Conservation (phyloP, 2,888 invertebrate species). For the Chrysolina haemoptera region DNA sequence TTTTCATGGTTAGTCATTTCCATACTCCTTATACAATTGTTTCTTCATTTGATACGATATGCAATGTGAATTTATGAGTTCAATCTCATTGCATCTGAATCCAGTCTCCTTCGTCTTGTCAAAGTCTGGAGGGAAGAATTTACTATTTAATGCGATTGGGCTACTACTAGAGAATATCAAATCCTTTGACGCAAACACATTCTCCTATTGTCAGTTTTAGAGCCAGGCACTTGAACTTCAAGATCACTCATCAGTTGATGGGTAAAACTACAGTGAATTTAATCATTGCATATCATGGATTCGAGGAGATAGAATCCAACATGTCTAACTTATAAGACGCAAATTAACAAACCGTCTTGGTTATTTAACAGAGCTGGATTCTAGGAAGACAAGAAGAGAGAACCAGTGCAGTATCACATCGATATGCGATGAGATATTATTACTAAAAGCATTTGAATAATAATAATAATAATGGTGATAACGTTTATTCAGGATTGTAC, state of each 20-base stretch:
- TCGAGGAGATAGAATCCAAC: slow-evolving; percentile 48
- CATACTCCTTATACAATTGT: no score
- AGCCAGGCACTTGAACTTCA: slow-evolving; percentile 19
- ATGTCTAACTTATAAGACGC: slow-evolving; percentile 51
- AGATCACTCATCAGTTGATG: slow-evolving; percentile 36
- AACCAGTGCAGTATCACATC: slow-evolving; percentile 33
- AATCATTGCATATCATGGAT: slow-evolving; percentile 50
- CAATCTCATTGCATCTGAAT: background rate
- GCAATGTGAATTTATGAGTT: no score
- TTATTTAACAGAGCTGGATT: slow-evolving; percentile 45
- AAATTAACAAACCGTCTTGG: slow-evolving; percentile 52
- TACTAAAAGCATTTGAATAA: no score
- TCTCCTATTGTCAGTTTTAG: slow-evolving; percentile 26
- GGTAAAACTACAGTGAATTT: slow-evolving; percentile 49
- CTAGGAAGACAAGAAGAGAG: slow-evolving; percentile 26
- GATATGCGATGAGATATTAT: background rate
- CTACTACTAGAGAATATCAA: background rate
- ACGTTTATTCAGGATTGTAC: no score
- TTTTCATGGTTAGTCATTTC: no score
- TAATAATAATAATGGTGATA: no score
- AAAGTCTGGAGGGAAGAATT: background rate
- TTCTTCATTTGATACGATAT: no score
- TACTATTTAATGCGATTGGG: background rate
- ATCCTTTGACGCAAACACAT: slow-evolving; percentile 18
- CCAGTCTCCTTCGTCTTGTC: background rate